These are phyloP conservation scores for Valencia hispanica DNA, from an alignment of 2,797 vertebrate genomes.

Conservation along the genomic window DNA sequence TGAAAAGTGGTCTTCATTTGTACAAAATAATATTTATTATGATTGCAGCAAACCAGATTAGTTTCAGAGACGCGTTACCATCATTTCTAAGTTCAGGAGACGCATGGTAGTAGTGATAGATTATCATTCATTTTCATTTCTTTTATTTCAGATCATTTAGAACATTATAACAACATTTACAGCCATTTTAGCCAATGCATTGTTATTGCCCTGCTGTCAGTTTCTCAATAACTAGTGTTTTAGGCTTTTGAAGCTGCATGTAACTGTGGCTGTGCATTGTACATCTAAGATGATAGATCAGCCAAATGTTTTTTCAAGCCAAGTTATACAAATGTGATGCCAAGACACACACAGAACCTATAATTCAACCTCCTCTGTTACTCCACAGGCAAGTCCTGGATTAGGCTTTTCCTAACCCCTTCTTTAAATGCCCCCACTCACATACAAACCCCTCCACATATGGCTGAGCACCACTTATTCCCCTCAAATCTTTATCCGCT, in stretches of 20 bases:
- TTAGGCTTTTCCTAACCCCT: conserved; percentile 30
- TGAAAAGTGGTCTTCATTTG: too few species aligned
- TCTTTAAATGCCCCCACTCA: not conserved
- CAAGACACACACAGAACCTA: conserved; percentile 21
- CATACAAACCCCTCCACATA: conserved; percentile 19
- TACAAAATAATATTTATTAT: too few species aligned
- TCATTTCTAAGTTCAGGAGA: not conserved
- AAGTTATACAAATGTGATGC: conserved; percentile 19
- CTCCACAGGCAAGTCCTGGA: conserved; percentile 32
- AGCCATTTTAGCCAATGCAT: not conserved
- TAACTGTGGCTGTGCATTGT: not conserved
- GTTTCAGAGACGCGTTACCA: too few species aligned
- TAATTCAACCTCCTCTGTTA: conserved; percentile 41
- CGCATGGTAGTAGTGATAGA: not conserved
- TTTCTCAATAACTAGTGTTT: not conserved
- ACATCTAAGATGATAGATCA: not conserved
- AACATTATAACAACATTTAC: too few species aligned
- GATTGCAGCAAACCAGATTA: too few species aligned
- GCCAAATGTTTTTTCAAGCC: conserved; percentile 16
- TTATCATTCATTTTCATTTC: not conserved
- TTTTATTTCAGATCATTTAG: not conserved
- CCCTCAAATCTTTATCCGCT: conserved; percentile 60
- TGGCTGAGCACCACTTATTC: conserved; percentile 30
- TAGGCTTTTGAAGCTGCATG: not conserved
- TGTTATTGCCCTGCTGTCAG: not conserved